Percentiles rank a stretch among this genome's conserved stretches.
Conservation (phyloP, 2,113 vertebrate genomes). For the Gymnogyps californianus region DNA sequence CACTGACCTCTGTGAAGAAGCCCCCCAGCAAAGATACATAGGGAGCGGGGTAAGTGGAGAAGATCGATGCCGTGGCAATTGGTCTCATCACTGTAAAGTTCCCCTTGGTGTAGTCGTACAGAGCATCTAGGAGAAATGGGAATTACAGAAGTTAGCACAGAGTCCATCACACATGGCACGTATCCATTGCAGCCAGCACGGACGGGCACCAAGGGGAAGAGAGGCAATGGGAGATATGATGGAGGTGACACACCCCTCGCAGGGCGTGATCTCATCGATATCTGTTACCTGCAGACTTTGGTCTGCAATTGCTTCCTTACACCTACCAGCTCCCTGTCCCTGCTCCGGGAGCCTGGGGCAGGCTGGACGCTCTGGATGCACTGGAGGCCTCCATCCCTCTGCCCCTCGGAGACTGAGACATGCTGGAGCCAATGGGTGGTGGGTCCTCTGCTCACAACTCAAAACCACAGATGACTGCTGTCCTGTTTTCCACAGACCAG, state of each 20-base stretch:
- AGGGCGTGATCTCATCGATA: neutral
- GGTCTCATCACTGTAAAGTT: constrained; percentile 80
- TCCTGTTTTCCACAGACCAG: neutral
- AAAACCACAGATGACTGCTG: neutral
- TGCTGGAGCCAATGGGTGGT: neutral
- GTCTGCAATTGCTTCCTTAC: neutral
- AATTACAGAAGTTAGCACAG: neutral
- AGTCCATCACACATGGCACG: neutral
- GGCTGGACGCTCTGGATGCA: neutral
- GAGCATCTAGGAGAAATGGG: constrained; percentile 73
- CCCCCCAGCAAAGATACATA: constrained; percentile 76
- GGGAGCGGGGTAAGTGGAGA: constrained; percentile 88
- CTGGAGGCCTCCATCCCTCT: neutral
- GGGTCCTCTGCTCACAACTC: neutral
- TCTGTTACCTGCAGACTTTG: neutral
- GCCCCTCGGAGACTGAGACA: neutral
- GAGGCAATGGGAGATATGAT: neutral
- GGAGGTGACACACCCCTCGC: neutral
- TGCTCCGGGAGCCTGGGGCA: neutral
- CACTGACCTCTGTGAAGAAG: constrained; percentile 86
- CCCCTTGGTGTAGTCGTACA: constrained; percentile 74
- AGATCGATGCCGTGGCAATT: constrained; percentile 85
- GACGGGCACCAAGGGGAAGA: neutral
- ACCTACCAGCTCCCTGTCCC: neutral
- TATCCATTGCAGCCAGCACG: neutral